Conservation (phyloP, 2,888 invertebrate genomes). For the Pristionchus japonicus region DNA sequence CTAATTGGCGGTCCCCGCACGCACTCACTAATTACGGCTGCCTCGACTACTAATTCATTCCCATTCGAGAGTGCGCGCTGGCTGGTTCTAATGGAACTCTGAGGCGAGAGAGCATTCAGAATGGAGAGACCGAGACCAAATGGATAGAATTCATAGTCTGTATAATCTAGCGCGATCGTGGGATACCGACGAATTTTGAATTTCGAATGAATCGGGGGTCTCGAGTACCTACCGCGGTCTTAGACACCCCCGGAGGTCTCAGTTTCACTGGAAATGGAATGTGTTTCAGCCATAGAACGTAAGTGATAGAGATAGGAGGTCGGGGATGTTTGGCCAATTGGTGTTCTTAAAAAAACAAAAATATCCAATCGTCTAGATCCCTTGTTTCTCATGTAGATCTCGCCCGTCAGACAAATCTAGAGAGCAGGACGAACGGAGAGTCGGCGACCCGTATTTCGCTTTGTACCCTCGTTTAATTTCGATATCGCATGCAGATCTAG, state of each 20-base stretch:
- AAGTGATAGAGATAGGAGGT: not conserved
- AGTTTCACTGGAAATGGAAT: not conserved
- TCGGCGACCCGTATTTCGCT: no score
- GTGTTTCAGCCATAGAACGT: not conserved
- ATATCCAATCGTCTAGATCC: no score
- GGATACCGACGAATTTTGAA: not conserved
- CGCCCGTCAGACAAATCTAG: no score
- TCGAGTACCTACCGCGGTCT: not conserved
- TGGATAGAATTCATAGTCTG: not conserved
- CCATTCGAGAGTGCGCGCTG: not conserved
- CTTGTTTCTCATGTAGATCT: no score
- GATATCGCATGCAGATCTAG: no score
- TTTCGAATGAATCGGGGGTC: not conserved
- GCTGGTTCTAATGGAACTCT: conserved; percentile 28
- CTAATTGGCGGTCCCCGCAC: not conserved
- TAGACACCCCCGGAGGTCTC: not conserved
- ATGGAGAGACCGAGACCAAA: not conserved
- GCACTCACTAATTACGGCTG: not conserved
- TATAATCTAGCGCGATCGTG: conserved; percentile 18
- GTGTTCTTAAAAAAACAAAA: not conserved
- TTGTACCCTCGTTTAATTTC: no score
- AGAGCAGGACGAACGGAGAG: no score
- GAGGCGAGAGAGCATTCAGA: not conserved
- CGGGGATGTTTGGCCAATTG: not conserved
- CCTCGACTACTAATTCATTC: not conserved